Evolutionary conservation across 2,113 vertebrate species (phyloP), one percentile per base, ranked within the genome.

Genomic region (Macrotis lagotis): DNA sequence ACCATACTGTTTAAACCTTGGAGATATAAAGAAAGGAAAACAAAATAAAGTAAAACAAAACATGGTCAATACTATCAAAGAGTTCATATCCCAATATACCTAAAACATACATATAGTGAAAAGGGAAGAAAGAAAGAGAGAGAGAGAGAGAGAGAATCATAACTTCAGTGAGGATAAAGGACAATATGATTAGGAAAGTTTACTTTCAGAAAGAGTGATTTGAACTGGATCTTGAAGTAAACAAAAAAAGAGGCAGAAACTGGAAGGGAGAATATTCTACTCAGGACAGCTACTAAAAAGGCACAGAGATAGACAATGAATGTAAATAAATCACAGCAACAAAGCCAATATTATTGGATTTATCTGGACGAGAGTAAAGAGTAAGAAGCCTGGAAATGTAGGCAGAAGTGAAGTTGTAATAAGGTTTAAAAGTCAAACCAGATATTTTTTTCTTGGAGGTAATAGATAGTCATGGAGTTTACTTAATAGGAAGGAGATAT

Each of bases 131-230:
- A n/a, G n/a, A n/a, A n/a, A n/a, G n/a, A n/a, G n/a, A n/a, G n/a
- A n/a, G n/a, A n/a, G n/a, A n/a, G 0, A 50, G 25, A 6, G 3
- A 51, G 3, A 66, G 10, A 1, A 0, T 3, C 11, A 12, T 11
- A 47, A 92, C 44, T 91, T 14, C 37, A 44, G 47, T 19, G 22
- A 44, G 44, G 19, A 44, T 12, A 0, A n/a, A n/a, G 19, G 37
- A 3, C 9, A 48, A 12, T 47, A 12, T 26, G 3, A 8, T 0
- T 25, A 66, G 12, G 25, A 28, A 49, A 14, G 25, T 0, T n/a
- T 48, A 50, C 50, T 91, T 50, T 1, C 31, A 47, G 10, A 28
- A 50, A 83, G 47, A 44, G n/a, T 16, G 25, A 8, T 91, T 92
- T 59, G 50, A 8, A 26, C 14, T 1, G 50, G 24, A 25, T 88